phyloP scores from a whole-genome alignment of 2,113 vertebrate genomes.

The Butastur rufipennis region DNA sequence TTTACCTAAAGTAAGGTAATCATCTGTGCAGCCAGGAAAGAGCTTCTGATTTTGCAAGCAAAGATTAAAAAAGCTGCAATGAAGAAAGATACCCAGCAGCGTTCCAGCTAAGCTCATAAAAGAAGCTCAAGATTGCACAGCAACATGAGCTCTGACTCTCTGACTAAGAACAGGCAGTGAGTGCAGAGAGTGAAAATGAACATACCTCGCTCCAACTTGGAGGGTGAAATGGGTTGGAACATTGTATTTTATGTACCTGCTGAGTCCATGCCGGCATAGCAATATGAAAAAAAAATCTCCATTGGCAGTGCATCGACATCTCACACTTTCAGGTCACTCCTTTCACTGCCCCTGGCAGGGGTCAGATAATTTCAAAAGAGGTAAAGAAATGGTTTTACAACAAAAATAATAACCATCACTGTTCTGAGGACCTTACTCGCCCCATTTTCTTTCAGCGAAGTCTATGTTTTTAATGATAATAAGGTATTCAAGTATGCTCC shows the following conservation, averaged over 20 bases:
- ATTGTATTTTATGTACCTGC: not conserved
- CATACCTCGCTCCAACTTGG: not conserved
- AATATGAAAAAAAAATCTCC: not conserved
- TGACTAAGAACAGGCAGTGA: not conserved
- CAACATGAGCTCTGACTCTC: not conserved
- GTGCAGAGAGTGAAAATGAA: slow-evolving; percentile 18
- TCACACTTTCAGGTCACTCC: not conserved
- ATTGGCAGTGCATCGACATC: not conserved
- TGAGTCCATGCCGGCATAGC: not conserved
- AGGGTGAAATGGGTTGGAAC: slow-evolving; percentile 26
- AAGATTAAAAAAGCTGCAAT: slow-evolving; percentile 13
- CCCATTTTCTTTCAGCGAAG: not conserved
- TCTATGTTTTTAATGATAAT: not conserved
- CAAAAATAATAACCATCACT: not conserved
- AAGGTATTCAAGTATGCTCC: not conserved
- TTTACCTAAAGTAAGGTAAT: not conserved
- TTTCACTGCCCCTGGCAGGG: not conserved
- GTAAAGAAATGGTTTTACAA: not conserved
- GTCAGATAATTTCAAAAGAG: not conserved
- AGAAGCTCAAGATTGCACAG: not conserved
- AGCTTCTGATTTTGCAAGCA: not conserved
- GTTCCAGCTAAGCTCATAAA: slow-evolving; percentile 14
- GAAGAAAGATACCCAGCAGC: not conserved
- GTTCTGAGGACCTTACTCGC: not conserved
- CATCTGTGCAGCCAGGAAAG: not conserved